Evolutionary conservation across 2,113 vertebrate species (phyloP), one percentile per base, ranked within the genome.

Genomic region (Nycticryphes semicollaris): DNA sequence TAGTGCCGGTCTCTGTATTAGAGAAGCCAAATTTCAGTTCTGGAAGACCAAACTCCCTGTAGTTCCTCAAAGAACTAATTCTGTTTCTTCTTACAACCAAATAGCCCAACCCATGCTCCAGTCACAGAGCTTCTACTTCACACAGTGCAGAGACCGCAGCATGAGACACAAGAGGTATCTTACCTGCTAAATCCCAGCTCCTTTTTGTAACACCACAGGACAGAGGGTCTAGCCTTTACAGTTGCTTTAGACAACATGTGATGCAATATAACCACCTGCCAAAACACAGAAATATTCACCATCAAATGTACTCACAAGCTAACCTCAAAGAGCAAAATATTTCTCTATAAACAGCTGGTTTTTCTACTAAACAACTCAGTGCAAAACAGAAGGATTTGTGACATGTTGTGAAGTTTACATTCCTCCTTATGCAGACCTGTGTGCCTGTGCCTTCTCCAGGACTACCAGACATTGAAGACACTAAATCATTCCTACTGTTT

Each of bases 161-260:
- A 9, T 0, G 2, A 7, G 33, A 20, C 20, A 20, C 8, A 5
- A 1, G 4, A 24, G 7, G 5, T 4, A 12, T 16, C 81, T 97
- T 77, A 99, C 99, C 99, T 99, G 98, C 99, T 99, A 72, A 99
- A 99, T 18, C 99, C 99, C 43, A 99, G 98, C 45, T 99, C 99
- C 84, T 99, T 99, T 75, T 99, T 99, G 84, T 99, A 99, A 95
- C 99, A 99, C 99, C 99, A 99, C 0, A 99, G 97, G 6, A 99
- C 99, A 0, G 99, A 99, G 9, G 99, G 99, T 30, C 99, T 98
- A 22, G 99, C 99, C 97, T 97, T 99, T 68, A 99, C 99, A 1
- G 98, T 88, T 11, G 99, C 98, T 98, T 99, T 99, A 45, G 99
- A 99, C 89, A 99, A 60, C 99, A 99, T 99, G 96, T 99, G 99